These are phyloP conservation scores for Tortricodes alternella DNA, from an alignment of 2,888 invertebrate species.

Conservation along the genomic window DNA sequence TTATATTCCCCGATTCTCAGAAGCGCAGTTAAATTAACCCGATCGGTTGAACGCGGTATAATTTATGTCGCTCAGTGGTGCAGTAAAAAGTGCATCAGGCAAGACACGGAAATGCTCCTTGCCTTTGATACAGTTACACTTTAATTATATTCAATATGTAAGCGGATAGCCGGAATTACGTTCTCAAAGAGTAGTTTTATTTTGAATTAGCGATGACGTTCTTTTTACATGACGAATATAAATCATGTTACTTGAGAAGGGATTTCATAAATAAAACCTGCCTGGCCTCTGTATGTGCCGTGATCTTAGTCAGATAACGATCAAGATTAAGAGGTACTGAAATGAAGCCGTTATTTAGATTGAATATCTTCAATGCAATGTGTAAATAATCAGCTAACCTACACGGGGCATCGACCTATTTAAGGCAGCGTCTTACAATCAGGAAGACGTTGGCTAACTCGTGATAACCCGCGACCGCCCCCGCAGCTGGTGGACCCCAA, in stretches of 20 bases:
- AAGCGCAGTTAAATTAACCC: conserved; percentile 14
- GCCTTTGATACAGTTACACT: conserved; percentile 20
- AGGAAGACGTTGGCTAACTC: conserved; percentile 26
- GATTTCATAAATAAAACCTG: no score
- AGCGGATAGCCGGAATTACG: not conserved
- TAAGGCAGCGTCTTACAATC: conserved; percentile 28
- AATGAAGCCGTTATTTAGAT: no score
- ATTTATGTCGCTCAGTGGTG: conserved; percentile 25
- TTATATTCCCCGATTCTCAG: conserved; percentile 2
- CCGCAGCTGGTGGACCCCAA: conserved; percentile 4
- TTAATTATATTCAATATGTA: conserved; percentile 5
- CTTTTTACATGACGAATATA: no score
- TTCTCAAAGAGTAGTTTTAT: not conserved
- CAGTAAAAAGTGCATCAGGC: conserved; percentile 30
- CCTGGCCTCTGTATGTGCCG: no score
- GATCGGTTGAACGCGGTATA: conserved; percentile 5
- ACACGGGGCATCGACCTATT: conserved; percentile 26
- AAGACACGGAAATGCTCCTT: conserved; percentile 20
- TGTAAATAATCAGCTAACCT: conserved; percentile 20
- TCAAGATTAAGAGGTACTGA: no score
- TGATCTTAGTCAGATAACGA: no score
- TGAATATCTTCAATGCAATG: not conserved
- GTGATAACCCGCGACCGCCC: conserved; percentile 23
- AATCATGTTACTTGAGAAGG: no score
- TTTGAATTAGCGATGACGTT: no score